A percentile compares a stretch with the other conserved stretches of the same genome.
Evolutionary conservation across 2,797 vertebrate genomes (phyloP).

Genomic region (Craterocephalus amniculus): DNA sequence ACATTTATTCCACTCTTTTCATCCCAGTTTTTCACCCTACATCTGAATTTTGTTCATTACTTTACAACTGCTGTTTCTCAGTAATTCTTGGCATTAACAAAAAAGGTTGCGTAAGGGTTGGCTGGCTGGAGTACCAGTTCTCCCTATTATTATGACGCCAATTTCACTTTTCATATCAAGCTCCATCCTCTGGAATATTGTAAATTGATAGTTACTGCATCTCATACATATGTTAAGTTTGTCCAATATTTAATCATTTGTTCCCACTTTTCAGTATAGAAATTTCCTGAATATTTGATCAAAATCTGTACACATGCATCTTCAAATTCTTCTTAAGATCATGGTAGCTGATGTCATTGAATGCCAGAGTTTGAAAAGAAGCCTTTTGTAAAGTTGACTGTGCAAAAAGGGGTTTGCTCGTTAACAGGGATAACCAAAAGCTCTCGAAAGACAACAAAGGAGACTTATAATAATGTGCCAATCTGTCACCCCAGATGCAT

Average conservation of each 20-base stretch:
- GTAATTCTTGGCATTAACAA: too few species aligned
- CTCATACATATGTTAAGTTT: too few species aligned
- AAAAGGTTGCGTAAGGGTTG: too few species aligned
- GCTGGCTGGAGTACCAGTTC: too few species aligned
- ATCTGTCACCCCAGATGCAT: slow-evolving; percentile 11
- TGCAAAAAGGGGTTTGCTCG: not conserved
- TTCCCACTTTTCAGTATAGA: too few species aligned
- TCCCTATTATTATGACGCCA: not conserved
- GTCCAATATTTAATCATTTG: too few species aligned
- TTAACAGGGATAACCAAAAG: slow-evolving; percentile 6
- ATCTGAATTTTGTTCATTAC: not conserved
- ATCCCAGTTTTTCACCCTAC: not conserved
- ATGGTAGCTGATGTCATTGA: not conserved
- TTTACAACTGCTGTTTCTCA: slow-evolving; percentile 28
- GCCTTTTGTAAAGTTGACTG: slow-evolving; percentile 6
- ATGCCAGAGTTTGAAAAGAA: slow-evolving; percentile 7
- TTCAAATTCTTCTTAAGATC: too few species aligned
- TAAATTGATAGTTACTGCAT: not conserved
- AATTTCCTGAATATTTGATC: too few species aligned
- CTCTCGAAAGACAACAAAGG: slow-evolving; percentile 21
- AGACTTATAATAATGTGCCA: slow-evolving; percentile 16
- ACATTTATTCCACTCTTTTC: too few species aligned
- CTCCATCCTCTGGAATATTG: not conserved
- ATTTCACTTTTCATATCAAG: not conserved
- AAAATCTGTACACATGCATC: not conserved